These are phyloP conservation scores for Druon quercuslanigerum DNA, from an alignment of 1,140 invertebrate genomes.

Conservation along the genomic window DNA sequence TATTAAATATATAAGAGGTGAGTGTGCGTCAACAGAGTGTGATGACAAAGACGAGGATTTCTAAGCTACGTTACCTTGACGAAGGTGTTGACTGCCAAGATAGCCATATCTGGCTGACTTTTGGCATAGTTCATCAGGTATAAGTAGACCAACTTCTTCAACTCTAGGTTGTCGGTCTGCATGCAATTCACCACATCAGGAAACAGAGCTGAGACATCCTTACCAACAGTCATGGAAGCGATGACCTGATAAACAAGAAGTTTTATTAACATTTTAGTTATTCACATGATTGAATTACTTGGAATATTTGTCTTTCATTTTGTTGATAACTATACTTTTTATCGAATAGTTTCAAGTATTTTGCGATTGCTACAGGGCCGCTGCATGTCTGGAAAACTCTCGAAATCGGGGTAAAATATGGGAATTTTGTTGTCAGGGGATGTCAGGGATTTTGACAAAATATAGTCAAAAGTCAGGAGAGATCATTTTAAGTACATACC, in stretches of 20 bases:
- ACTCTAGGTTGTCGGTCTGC: constrained; percentile 99
- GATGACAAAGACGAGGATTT: constrained; percentile 43
- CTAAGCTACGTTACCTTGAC: constrained; percentile 88
- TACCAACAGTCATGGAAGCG: constrained; percentile 99
- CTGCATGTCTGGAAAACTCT: too few species aligned
- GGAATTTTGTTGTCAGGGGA: too few species aligned
- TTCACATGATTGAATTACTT: too few species aligned
- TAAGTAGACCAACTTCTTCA: constrained; percentile 99
- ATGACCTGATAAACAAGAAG: constrained; percentile 85
- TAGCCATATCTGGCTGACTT: constrained; percentile 99
- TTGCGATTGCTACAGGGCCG: too few species aligned
- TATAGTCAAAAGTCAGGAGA: too few species aligned
- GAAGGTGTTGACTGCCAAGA: constrained; percentile 99
- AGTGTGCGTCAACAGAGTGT: constrained; percentile 68
- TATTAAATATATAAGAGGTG: constrained; percentile 51
- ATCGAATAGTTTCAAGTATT: too few species aligned
- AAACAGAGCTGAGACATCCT: constrained; percentile 96
- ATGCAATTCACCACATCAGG: constrained; percentile 99
- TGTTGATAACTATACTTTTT: too few species aligned
- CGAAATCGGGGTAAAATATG: too few species aligned
- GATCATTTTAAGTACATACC: neutral
- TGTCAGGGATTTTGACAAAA: too few species aligned
- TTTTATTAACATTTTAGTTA: neutral
- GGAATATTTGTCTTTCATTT: too few species aligned
- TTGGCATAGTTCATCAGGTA: constrained; percentile 99